Evolutionary conservation across 2,888 invertebrate genomes (phyloP), one percentile per base, ranked within the genome.

Genomic region (Timandra comae): DNA sequence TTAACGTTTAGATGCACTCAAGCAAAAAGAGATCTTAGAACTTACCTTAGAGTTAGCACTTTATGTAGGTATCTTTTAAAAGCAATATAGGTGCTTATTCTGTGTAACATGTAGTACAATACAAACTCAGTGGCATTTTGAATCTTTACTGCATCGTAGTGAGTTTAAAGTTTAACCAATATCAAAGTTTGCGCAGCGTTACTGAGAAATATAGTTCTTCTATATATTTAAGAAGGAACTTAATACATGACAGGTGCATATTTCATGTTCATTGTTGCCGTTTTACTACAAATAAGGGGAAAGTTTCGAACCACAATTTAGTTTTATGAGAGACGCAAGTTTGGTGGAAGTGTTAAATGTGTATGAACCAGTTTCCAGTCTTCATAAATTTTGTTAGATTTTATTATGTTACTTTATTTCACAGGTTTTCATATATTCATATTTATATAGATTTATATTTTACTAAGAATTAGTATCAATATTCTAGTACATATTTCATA

Each of bases 161-260:
- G 6, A 16, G 16, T 16, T 16, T 16, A 16, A 30, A 16, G 16
- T 16, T n/a, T 34, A 39, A 36, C 38, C 49, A 48, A 53, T 47
- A 49, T 49, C 49, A 46, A 68, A 69, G 54, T 72, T 68, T 55
- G 56, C 50, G 16, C 25, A 12, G 9, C 4, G 12, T 1, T 29
- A 26, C 5, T 12, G 53, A 58, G 50, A 6, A 5, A 16, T 16
- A 16, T 16, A 16, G 16, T 16, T 16, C 16, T 16, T 16, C 16
- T 16, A 16, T 16, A 16, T 16, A 16, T 16, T 16, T 16, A 5
- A 1, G 16, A 16, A 16, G 16, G 4, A 16, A 16, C 16, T 16
- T 16, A 20, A 31, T 35, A 38, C 38, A 30, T 31, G 31, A 41
- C 33, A 36, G 37, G 35, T 37, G 27, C 29, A 38, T 49, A 41